Evolutionary conservation across 1,140 invertebrate species (phyloP), one percentile per base, ranked within the genome.

Genomic region (Elymnias hypermnestra): DNA sequence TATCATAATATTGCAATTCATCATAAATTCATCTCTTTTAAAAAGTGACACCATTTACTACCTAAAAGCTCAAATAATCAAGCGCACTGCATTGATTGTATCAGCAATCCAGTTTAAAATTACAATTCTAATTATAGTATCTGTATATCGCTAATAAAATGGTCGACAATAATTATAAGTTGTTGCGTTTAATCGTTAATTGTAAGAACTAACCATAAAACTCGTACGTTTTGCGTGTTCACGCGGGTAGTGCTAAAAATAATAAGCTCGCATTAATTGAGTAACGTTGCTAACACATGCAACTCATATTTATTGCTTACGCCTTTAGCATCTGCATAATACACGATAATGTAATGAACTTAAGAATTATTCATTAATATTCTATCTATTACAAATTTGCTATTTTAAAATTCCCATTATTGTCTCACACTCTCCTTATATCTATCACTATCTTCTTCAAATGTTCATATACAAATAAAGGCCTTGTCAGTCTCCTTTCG

Each of bases 251-350:
- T 39, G 44, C 36, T 47, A 52, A 52, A 41, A 53, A 47, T 53
- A 53, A 39, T 51, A 29, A 26, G 23, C 23, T 26, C 23, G 41
- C 25, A 14, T 46, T 36, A 33, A 37, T 25, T 26, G 40, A 50
- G 39, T 47, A 53, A 47, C 44, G 43, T 38, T 41, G 19, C 14
- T 17, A 17, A 28, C 9, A 22, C 51, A 47, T 53, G 51, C 51
- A 18, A 49, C 10, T 36, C 35, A 33, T 53, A 47, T 53, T 53
- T 53, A 53, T 53, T 53, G 33, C 38, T 12, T 42, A 52, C 36
- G 49, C 26, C 25, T 40, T 35, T 14, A 38, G 10, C 43, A 53
- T 53, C 38, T 47, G 43, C 51, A 53, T 53, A 42, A 42, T 42
- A 53, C 42, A 36, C 17, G 36, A 35, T 39, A 22, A 47, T 33